Base-by-base conservation (phyloP, 1,140 invertebrate species). In the Diploscapter pachys region DNA sequence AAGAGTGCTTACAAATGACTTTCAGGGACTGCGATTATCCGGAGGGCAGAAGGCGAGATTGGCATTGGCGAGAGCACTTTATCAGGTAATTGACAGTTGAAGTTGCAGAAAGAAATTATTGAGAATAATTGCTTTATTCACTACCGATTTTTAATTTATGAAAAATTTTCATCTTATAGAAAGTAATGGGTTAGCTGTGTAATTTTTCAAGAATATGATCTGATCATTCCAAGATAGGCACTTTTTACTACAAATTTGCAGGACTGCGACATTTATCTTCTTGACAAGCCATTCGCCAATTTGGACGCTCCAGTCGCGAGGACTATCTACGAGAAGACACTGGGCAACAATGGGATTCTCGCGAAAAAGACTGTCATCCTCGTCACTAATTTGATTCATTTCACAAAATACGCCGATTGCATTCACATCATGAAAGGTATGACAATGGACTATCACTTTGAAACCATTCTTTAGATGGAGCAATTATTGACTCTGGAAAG, bases 211-310 rank as follows among this genome's bases (percentile, higher is more conserved):
- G 31, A 1, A 31, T 31, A 31, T 31, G 31, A 31, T 31, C 31
- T 31, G 31, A 31, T 31, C 31, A 31, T 31, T 31, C 31, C 31
- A 31, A 1, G 31, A 11, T 59, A 1, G 0, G 9, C 31, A 59
- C 57, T 11, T 31, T 59, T 11, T 11, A 59, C 57, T 59, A 31
- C 31, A 31, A 59, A 59, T 59, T 31, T 54, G 2, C 66, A 68
- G 61, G 61, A 72, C 9, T 70, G 63, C 52, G 71, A 72, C 59
- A 66, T 72, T 52, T 72, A 72, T 51, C 61, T 72, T 4, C 54
- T 72, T 8, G 71, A 72, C 52, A 63, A 72, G 13, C 71, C 71
- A 11, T 62, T 72, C 11, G 63, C 71, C 54, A 63, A 59, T 5
- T 49, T 72, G 6, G 71, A 72, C 55, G 52, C 71, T 11, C 11